phyloP scores from a whole-genome alignment of 2,888 invertebrate genomes.

The Frankliniella intonsa region DNA sequence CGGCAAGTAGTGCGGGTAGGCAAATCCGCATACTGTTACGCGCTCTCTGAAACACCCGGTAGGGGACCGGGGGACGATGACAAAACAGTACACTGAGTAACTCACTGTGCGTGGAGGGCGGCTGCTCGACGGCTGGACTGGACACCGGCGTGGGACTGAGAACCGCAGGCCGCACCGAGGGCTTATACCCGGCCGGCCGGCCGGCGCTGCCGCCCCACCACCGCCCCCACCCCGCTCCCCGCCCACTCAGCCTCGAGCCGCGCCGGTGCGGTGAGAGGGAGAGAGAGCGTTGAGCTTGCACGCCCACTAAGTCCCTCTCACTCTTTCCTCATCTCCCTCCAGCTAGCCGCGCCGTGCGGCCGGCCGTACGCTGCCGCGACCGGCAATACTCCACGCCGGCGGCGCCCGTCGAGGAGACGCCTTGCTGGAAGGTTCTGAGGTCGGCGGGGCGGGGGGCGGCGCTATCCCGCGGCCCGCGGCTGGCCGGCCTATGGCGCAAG shows the following conservation, averaged over 20 bases:
- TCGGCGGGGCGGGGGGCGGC: neutral
- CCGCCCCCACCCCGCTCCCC: neutral
- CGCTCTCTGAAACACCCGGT: no score
- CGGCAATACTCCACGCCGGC: neutral
- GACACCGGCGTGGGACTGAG: neutral
- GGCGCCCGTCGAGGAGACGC: neutral
- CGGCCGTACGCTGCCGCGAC: neutral
- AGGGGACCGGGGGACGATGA: neutral
- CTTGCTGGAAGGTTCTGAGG: neutral
- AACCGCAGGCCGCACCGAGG: neutral
- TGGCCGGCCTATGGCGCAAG: neutral
- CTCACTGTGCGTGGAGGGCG: neutral
- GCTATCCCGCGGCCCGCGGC: neutral
- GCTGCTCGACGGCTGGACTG: neutral
- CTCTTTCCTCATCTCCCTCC: no score
- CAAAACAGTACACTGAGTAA: neutral
- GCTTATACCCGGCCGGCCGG: neutral
- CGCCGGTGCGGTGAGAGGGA: neutral
- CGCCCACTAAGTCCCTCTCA: no score
- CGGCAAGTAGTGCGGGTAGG: no score
- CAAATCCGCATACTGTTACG: no score
- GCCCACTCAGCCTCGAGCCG: neutral
- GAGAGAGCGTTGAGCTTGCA: neutral
- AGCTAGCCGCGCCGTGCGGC: no score
- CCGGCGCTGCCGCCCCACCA: neutral